Evolutionary conservation across 2,797 vertebrate species (phyloP).

Genomic region (Spheniscus humboldti): DNA sequence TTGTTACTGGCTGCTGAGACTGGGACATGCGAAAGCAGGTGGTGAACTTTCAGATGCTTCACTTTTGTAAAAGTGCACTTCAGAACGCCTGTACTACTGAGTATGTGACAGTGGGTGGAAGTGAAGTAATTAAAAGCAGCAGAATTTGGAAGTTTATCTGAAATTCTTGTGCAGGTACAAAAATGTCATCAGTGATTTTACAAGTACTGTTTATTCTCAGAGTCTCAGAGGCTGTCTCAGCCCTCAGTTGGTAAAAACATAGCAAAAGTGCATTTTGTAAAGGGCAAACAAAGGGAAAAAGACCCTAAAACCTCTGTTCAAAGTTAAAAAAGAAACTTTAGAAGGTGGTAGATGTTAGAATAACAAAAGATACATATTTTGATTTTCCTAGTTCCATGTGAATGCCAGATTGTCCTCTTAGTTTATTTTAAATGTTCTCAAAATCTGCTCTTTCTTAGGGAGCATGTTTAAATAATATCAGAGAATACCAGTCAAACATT

Average conservation of each 20-base stretch:
- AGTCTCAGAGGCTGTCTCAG: neutral
- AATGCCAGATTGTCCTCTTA: neutral
- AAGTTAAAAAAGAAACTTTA: neutral
- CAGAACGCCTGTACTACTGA: neutral
- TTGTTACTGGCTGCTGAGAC: neutral
- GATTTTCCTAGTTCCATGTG: neutral
- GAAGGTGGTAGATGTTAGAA: neutral
- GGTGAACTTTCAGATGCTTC: neutral
- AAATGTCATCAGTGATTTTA: neutral
- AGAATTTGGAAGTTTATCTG: conserved; percentile 11
- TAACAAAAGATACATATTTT: neutral
- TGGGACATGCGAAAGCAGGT: neutral
- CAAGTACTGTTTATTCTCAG: neutral
- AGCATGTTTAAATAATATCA: neutral
- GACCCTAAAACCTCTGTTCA: neutral
- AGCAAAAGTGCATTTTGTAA: neutral
- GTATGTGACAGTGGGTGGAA: conserved; percentile 7
- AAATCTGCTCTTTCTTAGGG: neutral
- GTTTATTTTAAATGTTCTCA: neutral
- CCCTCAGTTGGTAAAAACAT: neutral
- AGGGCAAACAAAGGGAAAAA: neutral
- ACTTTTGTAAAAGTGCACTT: neutral
- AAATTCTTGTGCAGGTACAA: conserved; percentile 18
- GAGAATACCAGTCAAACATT: neutral
- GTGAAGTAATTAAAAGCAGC: conserved; percentile 28